Evolutionary conservation across 1,140 invertebrate species (phyloP).

Genomic region (Neotoxoptera formosana): DNA sequence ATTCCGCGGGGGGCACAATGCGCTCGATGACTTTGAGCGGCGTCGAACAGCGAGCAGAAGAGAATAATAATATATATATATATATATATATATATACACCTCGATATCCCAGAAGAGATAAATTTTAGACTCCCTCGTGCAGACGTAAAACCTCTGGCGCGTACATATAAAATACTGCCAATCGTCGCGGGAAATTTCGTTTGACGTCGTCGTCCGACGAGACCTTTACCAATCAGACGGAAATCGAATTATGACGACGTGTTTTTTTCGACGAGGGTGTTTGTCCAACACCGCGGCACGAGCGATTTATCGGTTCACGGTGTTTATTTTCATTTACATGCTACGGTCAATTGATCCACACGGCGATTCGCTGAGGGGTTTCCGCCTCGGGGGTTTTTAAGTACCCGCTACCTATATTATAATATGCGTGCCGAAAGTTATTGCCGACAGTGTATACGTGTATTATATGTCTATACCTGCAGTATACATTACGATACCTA

Average conservation of each 20-base stretch:
- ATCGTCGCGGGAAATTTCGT: background rate
- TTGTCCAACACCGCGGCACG: background rate
- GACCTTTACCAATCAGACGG: background rate
- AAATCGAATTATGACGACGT: background rate
- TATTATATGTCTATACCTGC: background rate
- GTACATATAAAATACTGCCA: background rate
- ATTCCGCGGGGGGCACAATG: background rate
- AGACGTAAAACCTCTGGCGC: background rate
- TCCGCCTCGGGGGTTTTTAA: background rate
- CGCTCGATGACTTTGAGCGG: background rate
- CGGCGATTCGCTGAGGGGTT: background rate
- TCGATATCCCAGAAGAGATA: background rate
- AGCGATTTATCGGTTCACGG: background rate
- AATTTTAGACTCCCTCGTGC: background rate
- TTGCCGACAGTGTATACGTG: background rate
- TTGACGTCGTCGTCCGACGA: background rate
- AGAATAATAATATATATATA: background rate
- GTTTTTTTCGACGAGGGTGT: background rate
- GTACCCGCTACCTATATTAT: background rate
- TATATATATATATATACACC: no score
- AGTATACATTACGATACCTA: background rate
- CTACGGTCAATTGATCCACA: conserved; percentile 29
- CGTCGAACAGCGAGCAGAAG: background rate
- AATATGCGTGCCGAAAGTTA: background rate
- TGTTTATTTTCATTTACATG: background rate